Evolutionary conservation across 53 echinoderm and acorn worm genomes (phyloP).

Genomic region (Pentamera pediparva): DNA sequence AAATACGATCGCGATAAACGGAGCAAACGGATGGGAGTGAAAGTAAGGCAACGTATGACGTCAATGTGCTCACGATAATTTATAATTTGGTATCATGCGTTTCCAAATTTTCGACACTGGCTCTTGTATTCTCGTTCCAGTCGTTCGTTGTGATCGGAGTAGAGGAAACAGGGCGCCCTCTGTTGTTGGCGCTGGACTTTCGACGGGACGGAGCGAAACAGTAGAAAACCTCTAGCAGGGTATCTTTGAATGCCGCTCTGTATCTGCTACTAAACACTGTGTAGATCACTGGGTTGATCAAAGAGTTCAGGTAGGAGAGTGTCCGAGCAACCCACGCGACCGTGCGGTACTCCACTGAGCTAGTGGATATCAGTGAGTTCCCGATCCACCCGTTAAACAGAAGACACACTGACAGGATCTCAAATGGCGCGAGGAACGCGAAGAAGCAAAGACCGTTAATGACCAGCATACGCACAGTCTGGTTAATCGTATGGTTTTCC

Average conservation of each 20-base stretch:
- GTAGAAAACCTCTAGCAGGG: conserved; percentile 14
- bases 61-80: too few species aligned
- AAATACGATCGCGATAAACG: too few species aligned
- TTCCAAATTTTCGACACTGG: neutral
- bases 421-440: conserved; percentile 15
- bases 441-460: conserved; percentile 20
- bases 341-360: neutral
- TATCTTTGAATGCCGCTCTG: conserved; percentile 52
- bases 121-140: conserved; percentile 23
- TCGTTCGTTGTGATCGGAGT: conserved; percentile 1
- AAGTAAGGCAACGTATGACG: too few species aligned
- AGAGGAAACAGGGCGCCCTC: conserved; percentile 10
- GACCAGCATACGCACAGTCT: conserved; percentile 20
- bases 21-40: too few species aligned
- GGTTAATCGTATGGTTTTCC: conserved; percentile 22
- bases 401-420: neutral
- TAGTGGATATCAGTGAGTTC: neutral
- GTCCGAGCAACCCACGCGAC: conserved; percentile 48
- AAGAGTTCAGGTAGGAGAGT: conserved; percentile 56
- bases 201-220: conserved; percentile 1
- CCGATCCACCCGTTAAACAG: conserved; percentile 6
- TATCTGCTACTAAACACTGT: conserved; percentile 59
- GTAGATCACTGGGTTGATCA: conserved; percentile 65
- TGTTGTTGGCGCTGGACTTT: neutral
- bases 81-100: conserved; percentile 18